Conservation (phyloP, 2,888 invertebrate species). For the Diaprepes abbreviatus region DNA sequence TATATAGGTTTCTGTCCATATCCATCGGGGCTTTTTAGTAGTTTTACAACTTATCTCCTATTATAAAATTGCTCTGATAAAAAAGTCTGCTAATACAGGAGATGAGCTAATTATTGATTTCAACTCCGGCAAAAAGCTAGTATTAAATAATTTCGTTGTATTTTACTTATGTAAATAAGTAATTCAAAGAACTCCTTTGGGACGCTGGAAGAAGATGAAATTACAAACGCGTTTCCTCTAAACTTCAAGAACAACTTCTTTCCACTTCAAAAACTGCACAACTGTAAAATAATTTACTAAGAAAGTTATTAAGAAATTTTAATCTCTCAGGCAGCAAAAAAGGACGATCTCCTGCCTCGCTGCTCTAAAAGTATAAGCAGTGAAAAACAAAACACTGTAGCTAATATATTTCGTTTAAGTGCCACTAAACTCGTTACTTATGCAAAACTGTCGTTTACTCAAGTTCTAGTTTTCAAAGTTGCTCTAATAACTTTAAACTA, state of each 20-base stretch:
- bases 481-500: conserved; percentile 54
- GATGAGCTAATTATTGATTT: too few species aligned
- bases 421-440: conserved; percentile 58
- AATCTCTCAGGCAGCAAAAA: conserved; percentile 31
- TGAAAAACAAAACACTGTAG: conserved; percentile 48
- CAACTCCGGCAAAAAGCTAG: too few species aligned
- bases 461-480: conserved; percentile 57
- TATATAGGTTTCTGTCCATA: too few species aligned
- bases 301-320: conserved; percentile 44
- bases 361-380: conserved; percentile 42
- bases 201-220: conserved; percentile 6
- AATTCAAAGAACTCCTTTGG: conserved; percentile 6
- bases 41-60: too few species aligned
- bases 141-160: conserved; percentile 2
- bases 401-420: conserved; percentile 55
- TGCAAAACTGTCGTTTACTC: conserved; percentile 59
- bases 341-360: conserved; percentile 23
- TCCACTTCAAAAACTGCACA: conserved; percentile 29
- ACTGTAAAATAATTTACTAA: conserved; percentile 43
- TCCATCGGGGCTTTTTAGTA: too few species aligned
- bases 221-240: conserved; percentile 27
- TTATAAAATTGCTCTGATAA: too few species aligned
- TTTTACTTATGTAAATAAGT: conserved; percentile 5
- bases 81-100: too few species aligned
- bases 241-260: conserved; percentile 20